phyloP scores from a whole-genome alignment of 2,888 invertebrate genomes.

The Ectemnius cavifrons region DNA sequence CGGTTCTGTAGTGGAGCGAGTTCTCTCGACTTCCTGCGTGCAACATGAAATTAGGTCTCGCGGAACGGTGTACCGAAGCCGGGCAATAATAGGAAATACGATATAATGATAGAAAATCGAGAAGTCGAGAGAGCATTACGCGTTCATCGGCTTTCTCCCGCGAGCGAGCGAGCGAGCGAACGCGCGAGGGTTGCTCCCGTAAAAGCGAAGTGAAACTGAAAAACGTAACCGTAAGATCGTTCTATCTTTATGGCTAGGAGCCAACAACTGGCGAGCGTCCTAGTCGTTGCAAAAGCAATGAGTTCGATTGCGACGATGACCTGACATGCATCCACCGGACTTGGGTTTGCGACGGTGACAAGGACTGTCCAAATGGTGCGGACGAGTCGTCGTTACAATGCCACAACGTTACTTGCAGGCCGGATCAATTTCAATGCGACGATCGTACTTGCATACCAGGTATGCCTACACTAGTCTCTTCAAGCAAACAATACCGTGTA shows the following conservation, averaged over 20 bases:
- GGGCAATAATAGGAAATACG: background rate
- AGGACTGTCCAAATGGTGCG: constrained; percentile 89
- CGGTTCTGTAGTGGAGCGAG: background rate
- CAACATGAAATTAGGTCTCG: background rate
- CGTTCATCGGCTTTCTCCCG: no score
- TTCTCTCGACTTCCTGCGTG: background rate
- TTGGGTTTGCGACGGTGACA: constrained; percentile 92
- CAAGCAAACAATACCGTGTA: background rate
- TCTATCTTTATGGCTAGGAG: background rate
- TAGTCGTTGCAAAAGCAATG: constrained; percentile 85
- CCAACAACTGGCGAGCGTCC: constrained; percentile 23
- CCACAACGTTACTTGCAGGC: constrained; percentile 87
- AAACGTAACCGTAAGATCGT: background rate
- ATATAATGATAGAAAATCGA: background rate
- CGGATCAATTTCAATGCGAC: constrained; percentile 92
- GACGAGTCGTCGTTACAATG: constrained; percentile 87
- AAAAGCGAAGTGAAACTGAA: background rate
- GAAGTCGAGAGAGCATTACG: no score
- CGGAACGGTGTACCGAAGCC: background rate
- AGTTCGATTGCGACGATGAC: constrained; percentile 89
- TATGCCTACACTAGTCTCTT: constrained; percentile 33
- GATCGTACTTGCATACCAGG: constrained; percentile 87
- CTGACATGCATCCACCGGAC: constrained; percentile 88
- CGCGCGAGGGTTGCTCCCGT: no score
- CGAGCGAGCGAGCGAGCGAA: no score